Base-by-base conservation (phyloP, 2,797 vertebrate genomes). In the Melanotaenia nigrans region DNA sequence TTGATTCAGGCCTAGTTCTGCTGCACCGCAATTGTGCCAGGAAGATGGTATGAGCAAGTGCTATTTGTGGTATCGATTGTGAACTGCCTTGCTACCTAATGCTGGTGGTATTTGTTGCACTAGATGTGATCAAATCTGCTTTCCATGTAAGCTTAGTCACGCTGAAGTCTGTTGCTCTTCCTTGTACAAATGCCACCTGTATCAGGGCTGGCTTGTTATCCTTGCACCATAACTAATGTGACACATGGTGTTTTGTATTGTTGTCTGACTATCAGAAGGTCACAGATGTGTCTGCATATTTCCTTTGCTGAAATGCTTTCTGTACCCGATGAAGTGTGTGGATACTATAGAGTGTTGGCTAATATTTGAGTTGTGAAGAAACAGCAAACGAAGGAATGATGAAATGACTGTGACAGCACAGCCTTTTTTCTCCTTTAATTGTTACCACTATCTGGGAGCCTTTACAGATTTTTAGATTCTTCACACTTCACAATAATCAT, bases 1-100 rank as follows among this genome's bases (percentile, higher is more conserved):
- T 90, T 90, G 90, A 92, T 90, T 87, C 82, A 14, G 84, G 83
- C 78, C 84, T 79, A 62, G 89, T 77, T 85, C 77, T 71, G 82
- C 87, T 63, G 82, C 85, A 66, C 72, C 71, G 68, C 87, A 80
- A 84, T 85, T 85, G 86, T 85, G 79, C 84, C 85, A 73, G 69
- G 75, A 71, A 78, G 88, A 89, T 89, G 38, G 72, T 62, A 87
- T 89, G 84, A 13, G 78, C 83, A 82, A 87, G 81, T 57, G 65
- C 77, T 71, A 60, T 62, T 78, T 71, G 18, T 89, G 90, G 89
- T 90, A 90, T 91, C 90, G 89, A 86, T 89, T 77, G 83, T 59
- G 75, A 83, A 87, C 84, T 87, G 87, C 86, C 89, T 86, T 42
- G 78, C 77, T 64, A 35, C 86, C 84, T 88, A 73, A 83, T 77